phyloP scores from a whole-genome alignment of 2,888 invertebrate species.

The Muschampia plurimacula region DNA sequence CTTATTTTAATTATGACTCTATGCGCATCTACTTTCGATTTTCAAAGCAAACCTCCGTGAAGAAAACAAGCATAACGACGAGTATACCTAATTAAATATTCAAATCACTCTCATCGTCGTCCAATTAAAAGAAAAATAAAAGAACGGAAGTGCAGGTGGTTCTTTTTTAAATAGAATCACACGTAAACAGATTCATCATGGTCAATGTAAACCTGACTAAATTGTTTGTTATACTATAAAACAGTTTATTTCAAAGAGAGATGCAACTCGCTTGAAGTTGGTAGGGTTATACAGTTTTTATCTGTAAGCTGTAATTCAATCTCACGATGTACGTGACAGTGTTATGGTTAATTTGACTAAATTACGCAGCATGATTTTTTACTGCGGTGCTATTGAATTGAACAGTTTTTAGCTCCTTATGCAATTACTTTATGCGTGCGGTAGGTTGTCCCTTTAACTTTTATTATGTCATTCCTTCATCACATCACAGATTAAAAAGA shows the following conservation, averaged over 20 bases:
- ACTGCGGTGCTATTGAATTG: slow-evolving; percentile 48
- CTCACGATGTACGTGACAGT: slow-evolving; percentile 69
- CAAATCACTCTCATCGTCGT: slow-evolving; percentile 54
- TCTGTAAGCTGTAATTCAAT: slow-evolving; percentile 52
- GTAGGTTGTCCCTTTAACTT: slow-evolving; percentile 58
- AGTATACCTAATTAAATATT: slow-evolving; percentile 59
- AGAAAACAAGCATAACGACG: slow-evolving; percentile 48
- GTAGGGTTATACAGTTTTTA: slow-evolving; percentile 51
- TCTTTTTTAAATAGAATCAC: slow-evolving; percentile 55
- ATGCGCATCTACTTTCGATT: no score
- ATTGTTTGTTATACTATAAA: slow-evolving; percentile 42
- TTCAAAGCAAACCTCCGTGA: no score
- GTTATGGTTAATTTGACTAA: slow-evolving; percentile 70
- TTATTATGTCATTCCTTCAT: slow-evolving; percentile 21
- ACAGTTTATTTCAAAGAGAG: slow-evolving; percentile 36
- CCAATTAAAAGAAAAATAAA: slow-evolving; percentile 58
- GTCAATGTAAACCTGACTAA: slow-evolving; percentile 49
- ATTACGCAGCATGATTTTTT: slow-evolving; percentile 61
- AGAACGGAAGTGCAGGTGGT: slow-evolving; percentile 66
- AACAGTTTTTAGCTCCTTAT: slow-evolving; percentile 55
- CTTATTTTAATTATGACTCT: no score
- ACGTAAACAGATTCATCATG: slow-evolving; percentile 61
- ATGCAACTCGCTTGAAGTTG: slow-evolving; percentile 43
- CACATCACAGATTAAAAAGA: slow-evolving; percentile 28
- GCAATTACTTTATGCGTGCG: slow-evolving; percentile 68